Evolutionary conservation across 2,797 vertebrate species (phyloP).

Genomic region (Rhinatrema bivittatum): DNA sequence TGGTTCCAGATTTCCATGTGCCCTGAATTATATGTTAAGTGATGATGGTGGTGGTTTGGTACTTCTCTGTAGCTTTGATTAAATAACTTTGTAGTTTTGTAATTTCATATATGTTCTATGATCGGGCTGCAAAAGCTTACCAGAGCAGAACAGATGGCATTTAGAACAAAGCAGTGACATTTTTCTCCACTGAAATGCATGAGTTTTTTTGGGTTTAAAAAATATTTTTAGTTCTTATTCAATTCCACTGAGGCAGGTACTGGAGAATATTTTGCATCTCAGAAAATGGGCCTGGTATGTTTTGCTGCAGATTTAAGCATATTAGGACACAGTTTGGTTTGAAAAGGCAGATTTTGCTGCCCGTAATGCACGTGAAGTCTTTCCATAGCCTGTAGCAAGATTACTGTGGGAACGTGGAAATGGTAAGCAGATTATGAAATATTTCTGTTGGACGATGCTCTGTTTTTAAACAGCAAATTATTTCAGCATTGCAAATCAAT

Average conservation of each 20-base stretch:
- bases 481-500: conserved; percentile 60
- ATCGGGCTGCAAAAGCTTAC: conserved; percentile 26
- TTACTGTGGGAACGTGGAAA: conserved; percentile 61
- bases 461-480: conserved; percentile 62
- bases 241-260: conserved; percentile 37
- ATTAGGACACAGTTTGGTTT: conserved; percentile 42
- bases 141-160: conserved; percentile 29
- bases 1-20: conserved; percentile 20
- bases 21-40: conserved; percentile 32
- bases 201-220: no score
- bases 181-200: no score
- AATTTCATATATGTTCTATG: conserved; percentile 27
- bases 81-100: conserved; percentile 24
- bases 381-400: conserved; percentile 70
- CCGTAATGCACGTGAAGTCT: conserved; percentile 62
- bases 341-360: conserved; percentile 53
- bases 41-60: conserved; percentile 26
- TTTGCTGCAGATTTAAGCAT: conserved; percentile 63
- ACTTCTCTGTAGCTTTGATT: conserved; percentile 37
- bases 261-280: conserved; percentile 41
- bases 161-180: conserved; percentile 35
- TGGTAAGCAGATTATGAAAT: conserved; percentile 50
- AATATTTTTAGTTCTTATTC: conserved; percentile 44
- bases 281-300: conserved; percentile 57
- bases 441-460: conserved; percentile 51